Evolutionary conservation across 2,113 vertebrate genomes (phyloP), one percentile per base, ranked within the genome.

Genomic region (Tinamus guttatus): DNA sequence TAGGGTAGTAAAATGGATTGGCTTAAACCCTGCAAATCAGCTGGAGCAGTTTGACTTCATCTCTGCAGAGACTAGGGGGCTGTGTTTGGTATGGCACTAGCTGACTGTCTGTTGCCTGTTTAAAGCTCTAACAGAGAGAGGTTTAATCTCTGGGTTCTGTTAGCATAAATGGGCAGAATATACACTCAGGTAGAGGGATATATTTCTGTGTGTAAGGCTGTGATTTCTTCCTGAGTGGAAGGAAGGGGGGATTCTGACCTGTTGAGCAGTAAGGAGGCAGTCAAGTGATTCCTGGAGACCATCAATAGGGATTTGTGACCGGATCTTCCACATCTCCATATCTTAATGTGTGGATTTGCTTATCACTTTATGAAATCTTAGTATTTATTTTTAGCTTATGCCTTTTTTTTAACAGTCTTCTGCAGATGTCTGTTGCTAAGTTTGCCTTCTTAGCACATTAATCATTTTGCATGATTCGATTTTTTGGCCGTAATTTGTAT

Each of bases 131-230:
- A 28, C 13, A 41, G 27, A 65, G 32, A 21, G 5, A 32, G 18
- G 4, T 79, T 70, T 89, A 27, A n/a, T 32, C 34, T 18, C 59
- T 76, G 51, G 11, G 21, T 65, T 70, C 45, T n/a, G 8, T 70
- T 14, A 12, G 7, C 27, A n/a, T 62, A 38, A 64, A 9, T 36
- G 41, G 56, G 9, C 25, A 81, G 56, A 51, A 30, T 1, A 1
- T 1, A 0, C 15, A 3, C 14, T 18, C 0, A 1, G 27, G 30
- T 63, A 58, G 40, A 21, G 76, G 49, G 68, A 15, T 0, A 0
- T 1, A 1, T 30, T 76, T 71, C 45, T 34, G 7, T 1, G 2
- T 1, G 1, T 19, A 20, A 74, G 60, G 60, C 69, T 81, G 4
- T 25, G 9, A 32, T 67, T 7, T 25, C 17, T 67, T 71, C 49